Percentiles rank a stretch among this genome's conserved stretches.
Conservation (phyloP, 2,113 vertebrate genomes). For the Larimichthys crocea region DNA sequence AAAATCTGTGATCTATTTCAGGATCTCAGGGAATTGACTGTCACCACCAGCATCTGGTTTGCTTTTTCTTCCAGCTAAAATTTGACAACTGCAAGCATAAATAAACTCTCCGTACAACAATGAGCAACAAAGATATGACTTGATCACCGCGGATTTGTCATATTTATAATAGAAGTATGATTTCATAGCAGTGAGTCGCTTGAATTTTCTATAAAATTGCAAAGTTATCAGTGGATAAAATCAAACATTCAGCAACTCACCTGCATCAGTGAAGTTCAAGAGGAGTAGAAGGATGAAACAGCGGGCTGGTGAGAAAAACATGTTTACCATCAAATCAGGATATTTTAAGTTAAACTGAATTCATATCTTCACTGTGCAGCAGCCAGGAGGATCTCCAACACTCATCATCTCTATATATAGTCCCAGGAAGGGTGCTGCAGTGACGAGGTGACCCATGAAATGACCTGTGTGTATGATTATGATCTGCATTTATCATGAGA, state of each 20-base stretch:
- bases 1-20: conserved; percentile 26
- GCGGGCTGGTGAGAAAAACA: conserved; percentile 38
- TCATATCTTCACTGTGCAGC: neutral
- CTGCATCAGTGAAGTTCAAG: conserved; percentile 51
- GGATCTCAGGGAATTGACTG: neutral
- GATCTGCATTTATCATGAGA: neutral
- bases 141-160: neutral
- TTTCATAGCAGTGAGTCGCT: neutral
- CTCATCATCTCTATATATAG: conserved; percentile 32
- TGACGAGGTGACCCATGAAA: neutral
- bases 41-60: neutral
- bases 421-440: neutral
- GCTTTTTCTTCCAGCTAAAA: neutral
- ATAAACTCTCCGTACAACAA: neutral
- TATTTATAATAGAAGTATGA: neutral
- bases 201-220: neutral
- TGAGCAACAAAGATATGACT: neutral
- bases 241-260: conserved; percentile 60
- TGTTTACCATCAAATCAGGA: conserved; percentile 23
- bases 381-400: neutral
- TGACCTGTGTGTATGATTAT: neutral
- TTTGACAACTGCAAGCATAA: conserved; percentile 2
- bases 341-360: neutral
- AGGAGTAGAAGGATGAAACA: conserved; percentile 58
- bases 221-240: neutral